Percentiles rank a stretch among this genome's conserved stretches.
phyloP scores from a whole-genome alignment of 2,113 vertebrate genomes.

The Sterrhoptilus dennistouni region DNA sequence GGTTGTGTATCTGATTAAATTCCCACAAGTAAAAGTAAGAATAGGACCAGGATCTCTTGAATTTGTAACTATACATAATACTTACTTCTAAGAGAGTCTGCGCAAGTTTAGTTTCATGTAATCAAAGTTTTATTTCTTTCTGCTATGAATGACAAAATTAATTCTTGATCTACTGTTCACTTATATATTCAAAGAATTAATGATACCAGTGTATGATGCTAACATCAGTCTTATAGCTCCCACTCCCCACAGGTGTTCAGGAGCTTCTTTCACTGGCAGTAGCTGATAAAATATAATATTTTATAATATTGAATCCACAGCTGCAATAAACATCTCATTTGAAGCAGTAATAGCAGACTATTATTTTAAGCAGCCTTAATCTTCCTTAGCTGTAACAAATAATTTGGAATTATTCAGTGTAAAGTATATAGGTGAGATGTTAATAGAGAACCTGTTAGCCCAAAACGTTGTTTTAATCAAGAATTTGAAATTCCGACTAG shows the following conservation, averaged over 20 bases:
- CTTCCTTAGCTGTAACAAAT: slow-evolving; percentile 17
- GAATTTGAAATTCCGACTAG: slow-evolving; percentile 32
- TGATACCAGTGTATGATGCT: background rate
- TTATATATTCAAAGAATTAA: background rate
- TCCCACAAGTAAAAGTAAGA: background rate
- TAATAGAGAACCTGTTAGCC: slow-evolving; percentile 22
- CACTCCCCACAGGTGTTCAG: background rate
- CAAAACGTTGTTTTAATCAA: slow-evolving; percentile 43
- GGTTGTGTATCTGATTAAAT: background rate
- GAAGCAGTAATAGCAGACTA: background rate
- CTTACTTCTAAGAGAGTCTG: background rate
- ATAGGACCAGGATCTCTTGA: background rate
- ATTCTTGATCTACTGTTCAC: background rate
- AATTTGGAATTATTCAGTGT: slow-evolving; percentile 1
- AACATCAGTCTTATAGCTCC: background rate
- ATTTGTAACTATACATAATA: background rate
- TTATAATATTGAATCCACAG: background rate
- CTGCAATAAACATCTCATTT: slow-evolving; percentile 12
- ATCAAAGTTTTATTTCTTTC: background rate
- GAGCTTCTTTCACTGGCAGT: background rate
- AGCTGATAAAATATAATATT: background rate
- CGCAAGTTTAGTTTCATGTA: background rate
- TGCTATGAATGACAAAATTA: background rate
- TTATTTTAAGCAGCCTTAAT: slow-evolving; percentile 16
- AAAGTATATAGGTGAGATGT: slow-evolving; percentile 40